Conservation (phyloP, 2,888 invertebrate genomes). For the Cotesia congregata region DNA sequence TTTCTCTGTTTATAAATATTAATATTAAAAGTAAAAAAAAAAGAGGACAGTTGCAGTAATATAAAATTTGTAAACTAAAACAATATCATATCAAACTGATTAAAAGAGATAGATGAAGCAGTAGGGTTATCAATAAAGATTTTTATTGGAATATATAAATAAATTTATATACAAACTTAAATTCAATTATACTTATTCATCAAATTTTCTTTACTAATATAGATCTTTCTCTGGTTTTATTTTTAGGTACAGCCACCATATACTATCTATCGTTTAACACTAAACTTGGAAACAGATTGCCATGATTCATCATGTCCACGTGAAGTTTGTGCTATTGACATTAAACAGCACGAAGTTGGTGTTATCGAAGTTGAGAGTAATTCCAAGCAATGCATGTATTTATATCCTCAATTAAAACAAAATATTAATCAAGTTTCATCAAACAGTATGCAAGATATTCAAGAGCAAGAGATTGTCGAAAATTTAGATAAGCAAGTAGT, state of each 20-base stretch:
- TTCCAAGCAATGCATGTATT: slow-evolving; percentile 62
- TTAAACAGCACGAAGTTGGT: slow-evolving; percentile 58
- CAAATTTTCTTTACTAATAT: no score
- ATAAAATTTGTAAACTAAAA: background rate
- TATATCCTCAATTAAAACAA: slow-evolving; percentile 53
- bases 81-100: slow-evolving; percentile 6
- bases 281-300: slow-evolving; percentile 61
- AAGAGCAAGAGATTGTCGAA: slow-evolving; percentile 54
- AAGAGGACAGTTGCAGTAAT: background rate
- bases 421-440: slow-evolving; percentile 48
- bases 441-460: slow-evolving; percentile 44
- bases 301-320: slow-evolving; percentile 56
- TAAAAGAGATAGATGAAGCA: background rate
- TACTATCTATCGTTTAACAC: slow-evolving; percentile 57
- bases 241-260: slow-evolving; percentile 58
- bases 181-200: background rate
- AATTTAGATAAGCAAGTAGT: slow-evolving; percentile 54
- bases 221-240: background rate
- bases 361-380: slow-evolving; percentile 53
- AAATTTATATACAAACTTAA: background rate
- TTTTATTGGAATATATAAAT: slow-evolving; percentile 11
- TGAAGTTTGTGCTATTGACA: slow-evolving; percentile 61
- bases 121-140: slow-evolving; percentile 11
- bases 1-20: background rate
- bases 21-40: background rate